Conservation (phyloP, 2,888 invertebrate genomes). For the Eupithecia subfuscata region DNA sequence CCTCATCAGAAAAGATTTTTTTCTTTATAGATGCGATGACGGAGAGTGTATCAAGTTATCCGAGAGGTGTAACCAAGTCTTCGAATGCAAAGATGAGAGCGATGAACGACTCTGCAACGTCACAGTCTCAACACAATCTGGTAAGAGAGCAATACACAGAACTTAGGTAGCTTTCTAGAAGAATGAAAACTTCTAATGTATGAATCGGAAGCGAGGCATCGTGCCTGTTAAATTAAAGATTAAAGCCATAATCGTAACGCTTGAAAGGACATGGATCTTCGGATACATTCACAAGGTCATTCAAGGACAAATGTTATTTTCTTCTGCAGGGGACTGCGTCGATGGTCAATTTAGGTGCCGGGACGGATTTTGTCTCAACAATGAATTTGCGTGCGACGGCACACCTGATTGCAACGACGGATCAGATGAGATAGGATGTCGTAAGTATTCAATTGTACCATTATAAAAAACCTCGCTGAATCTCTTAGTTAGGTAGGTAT, state of each 20-base stretch:
- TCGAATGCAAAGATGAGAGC: slow-evolving; percentile 83
- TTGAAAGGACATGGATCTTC: not conserved
- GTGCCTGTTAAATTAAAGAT: not conserved
- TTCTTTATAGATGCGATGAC: slow-evolving; percentile 65
- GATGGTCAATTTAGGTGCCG: slow-evolving; percentile 64
- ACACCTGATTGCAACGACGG: slow-evolving; percentile 84
- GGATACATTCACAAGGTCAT: not conserved
- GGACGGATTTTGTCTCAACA: slow-evolving; percentile 85
- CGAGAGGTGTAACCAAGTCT: slow-evolving; percentile 82
- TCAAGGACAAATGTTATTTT: not conserved
- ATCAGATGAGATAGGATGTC: slow-evolving; percentile 85
- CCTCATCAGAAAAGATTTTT: not conserved
- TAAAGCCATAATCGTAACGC: not conserved
- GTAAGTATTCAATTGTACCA: slow-evolving; percentile 61
- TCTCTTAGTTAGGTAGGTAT: not conserved
- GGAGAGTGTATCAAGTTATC: slow-evolving; percentile 76
- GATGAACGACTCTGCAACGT: slow-evolving; percentile 83
- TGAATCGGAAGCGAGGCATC: not conserved
- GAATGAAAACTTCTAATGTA: not conserved
- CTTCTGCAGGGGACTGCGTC: slow-evolving; percentile 54
- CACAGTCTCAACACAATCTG: slow-evolving; percentile 53
- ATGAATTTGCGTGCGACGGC: slow-evolving; percentile 86
- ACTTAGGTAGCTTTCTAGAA: not conserved
- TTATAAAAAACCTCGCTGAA: not conserved
- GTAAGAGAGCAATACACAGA: not conserved